These are phyloP conservation scores for Periplaneta americana DNA, from an alignment of 1,140 invertebrate genomes.

Conservation along the genomic window DNA sequence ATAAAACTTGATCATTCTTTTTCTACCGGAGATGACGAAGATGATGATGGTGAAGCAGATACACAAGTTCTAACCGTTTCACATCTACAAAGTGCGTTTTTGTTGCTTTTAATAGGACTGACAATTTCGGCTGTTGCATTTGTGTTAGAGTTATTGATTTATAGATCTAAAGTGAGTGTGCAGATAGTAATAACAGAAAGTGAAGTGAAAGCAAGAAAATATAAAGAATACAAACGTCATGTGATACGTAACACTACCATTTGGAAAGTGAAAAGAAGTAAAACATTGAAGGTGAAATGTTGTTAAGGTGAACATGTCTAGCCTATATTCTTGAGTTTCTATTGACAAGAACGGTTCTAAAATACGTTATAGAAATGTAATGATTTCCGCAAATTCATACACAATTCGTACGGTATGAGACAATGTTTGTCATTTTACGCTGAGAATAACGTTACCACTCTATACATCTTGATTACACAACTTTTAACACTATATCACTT, in stretches of 20 bases:
- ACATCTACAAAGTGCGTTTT: background rate
- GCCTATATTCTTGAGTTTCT: too few species aligned
- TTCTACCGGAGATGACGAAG: background rate
- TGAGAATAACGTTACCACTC: too few species aligned
- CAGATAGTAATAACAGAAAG: background rate
- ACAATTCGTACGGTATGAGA: too few species aligned
- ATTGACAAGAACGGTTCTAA: too few species aligned
- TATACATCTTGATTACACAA: too few species aligned
- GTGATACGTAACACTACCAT: background rate
- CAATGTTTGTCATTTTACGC: too few species aligned
- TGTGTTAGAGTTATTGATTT: background rate
- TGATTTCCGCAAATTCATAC: too few species aligned
- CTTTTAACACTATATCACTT: too few species aligned
- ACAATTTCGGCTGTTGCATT: background rate
- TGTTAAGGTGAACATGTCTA: too few species aligned
- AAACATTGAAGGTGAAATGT: too few species aligned
- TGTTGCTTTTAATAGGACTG: background rate
- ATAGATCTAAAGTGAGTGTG: background rate
- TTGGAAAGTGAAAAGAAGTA: too few species aligned
- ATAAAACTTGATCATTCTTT: background rate
- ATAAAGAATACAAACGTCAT: background rate
- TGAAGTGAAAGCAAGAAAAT: background rate
- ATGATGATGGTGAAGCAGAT: background rate
- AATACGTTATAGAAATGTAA: too few species aligned
- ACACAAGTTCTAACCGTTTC: background rate